Conservation (phyloP, 2,113 vertebrate genomes). For the Cariama cristata region DNA sequence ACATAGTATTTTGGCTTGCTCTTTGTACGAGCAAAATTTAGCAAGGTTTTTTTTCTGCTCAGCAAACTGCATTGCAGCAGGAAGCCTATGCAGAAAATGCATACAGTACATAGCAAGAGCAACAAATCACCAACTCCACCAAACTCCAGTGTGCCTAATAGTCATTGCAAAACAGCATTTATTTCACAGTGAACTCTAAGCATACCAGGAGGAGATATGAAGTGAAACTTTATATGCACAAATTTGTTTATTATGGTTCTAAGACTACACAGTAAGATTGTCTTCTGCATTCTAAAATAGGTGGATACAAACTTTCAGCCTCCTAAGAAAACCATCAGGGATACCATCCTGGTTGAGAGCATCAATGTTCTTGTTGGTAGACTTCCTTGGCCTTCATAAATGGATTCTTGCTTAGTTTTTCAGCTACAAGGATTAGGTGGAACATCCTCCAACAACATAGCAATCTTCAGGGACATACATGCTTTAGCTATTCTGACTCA, state of each 20-base stretch:
- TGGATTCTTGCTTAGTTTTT: not conserved
- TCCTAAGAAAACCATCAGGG: not conserved
- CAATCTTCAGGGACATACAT: not conserved
- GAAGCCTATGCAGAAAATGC: conserved; percentile 24
- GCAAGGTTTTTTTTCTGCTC: not conserved
- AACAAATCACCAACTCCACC: conserved; percentile 3
- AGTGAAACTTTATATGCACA: not conserved
- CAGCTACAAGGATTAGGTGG: not conserved
- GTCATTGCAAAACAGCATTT: not conserved
- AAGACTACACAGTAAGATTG: not conserved
- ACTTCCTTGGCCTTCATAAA: not conserved
- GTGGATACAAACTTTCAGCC: not conserved
- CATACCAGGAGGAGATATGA: not conserved
- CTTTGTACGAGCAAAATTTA: not conserved
- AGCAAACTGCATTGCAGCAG: conserved; percentile 59
- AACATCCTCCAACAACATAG: not conserved
- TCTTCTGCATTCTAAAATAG: not conserved
- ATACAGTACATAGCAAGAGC: not conserved
- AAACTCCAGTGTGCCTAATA: not conserved
- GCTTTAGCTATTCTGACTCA: not conserved
- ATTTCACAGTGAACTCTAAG: not conserved
- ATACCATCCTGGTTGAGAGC: not conserved
- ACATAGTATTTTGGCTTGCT: not conserved
- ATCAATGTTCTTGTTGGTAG: not conserved
- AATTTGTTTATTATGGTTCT: not conserved